A percentile compares a stretch with the other conserved stretches of the same genome.
phyloP scores from a whole-genome alignment of 1,140 invertebrate species.

The Linepithema humile region DNA sequence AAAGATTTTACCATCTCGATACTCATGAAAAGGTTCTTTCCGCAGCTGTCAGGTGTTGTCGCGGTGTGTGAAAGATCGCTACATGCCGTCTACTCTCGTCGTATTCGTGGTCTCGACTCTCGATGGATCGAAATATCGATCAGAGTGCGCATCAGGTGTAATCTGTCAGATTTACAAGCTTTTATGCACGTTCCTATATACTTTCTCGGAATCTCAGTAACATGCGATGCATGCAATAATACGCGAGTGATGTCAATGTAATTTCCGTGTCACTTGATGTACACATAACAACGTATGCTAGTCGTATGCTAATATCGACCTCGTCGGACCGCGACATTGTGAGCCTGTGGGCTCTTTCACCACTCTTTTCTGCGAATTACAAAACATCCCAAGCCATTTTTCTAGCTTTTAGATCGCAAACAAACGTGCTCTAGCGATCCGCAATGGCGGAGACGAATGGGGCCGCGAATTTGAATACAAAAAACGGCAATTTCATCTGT shows the following conservation, averaged over 20 bases:
- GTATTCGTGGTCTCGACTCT: neutral
- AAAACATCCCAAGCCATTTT: constrained; percentile 47
- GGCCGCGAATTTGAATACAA: constrained; percentile 86
- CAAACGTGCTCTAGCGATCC: constrained; percentile 64
- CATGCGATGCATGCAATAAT: no score
- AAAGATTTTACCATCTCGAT: neutral
- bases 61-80: neutral
- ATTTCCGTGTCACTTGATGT: neutral
- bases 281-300: neutral
- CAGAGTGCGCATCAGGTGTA: constrained; percentile 7
- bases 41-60: neutral
- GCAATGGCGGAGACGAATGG: constrained; percentile 83
- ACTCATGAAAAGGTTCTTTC: neutral
- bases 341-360: neutral
- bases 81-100: neutral
- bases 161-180: constrained; percentile 27
- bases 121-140: constrained; percentile 67
- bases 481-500: constrained; percentile 93
- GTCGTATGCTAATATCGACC: neutral
- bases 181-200: neutral
- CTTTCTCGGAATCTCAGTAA: neutral
- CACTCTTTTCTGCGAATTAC: neutral
- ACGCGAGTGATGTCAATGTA: neutral
- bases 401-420: constrained; percentile 43
- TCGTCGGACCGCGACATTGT: neutral